Evolutionary conservation across 2,888 invertebrate species (phyloP), one percentile per base, ranked within the genome.

Genomic region (Pseudoips prasinana): DNA sequence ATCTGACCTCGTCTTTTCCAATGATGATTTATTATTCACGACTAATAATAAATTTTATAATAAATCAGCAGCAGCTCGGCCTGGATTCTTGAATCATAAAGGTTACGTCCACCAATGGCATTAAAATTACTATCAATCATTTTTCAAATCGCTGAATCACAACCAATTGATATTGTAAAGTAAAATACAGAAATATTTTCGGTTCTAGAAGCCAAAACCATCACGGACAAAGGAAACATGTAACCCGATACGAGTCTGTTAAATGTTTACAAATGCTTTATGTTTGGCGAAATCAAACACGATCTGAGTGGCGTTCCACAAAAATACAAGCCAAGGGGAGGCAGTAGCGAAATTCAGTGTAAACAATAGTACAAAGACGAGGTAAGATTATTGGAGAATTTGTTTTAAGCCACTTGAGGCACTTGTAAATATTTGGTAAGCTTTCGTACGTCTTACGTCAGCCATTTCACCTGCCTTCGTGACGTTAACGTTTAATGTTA

Each of bases 261-360:
- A 76, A 84, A 81, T 85, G 82, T 84, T 84, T 85, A 76, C 86
- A 71, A 81, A 80, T 70, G 76, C 74, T 82, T 80, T 78, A 74
- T 79, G 77, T 82, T 82, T 79, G 76, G 79, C 78, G 65, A 83
- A 86, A 85, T 84, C 87, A 86, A 87, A 88, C 80, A 87, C 73
- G 65, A 73, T 71, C 72, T 72, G 78, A 84, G 79, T 82, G 80
- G 78, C 70, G 76, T 70, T 75, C 72, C 76, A 76, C 77, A 80
- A 83, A 85, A 82, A 82, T 76, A 81, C 60, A 67, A 69, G 61
- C 40, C 42, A 46, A 68, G 57, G 67, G 69, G 64, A 71, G 69
- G 69, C 65, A 72, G 76, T 77, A 78, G 79, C 79, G 54, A 78
- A 80, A 82, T 82, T 80, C 72, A 69, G 64, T 67, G 77, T 74